Conservation (phyloP, 2,113 vertebrate genomes). For the Podarcis muralis region DNA sequence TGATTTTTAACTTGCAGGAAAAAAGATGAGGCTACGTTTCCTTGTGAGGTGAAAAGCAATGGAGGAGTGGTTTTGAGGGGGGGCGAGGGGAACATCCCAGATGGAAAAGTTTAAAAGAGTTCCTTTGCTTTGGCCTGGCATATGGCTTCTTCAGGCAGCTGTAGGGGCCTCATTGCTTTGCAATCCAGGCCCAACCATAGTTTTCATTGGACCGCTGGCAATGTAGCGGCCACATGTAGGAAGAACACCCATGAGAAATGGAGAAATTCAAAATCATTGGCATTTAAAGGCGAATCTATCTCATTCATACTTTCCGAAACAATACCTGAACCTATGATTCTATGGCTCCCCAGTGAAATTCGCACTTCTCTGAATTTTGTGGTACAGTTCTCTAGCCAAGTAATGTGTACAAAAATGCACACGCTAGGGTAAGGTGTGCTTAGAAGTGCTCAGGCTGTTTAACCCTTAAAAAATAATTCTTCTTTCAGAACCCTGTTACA, state of each 20-base stretch:
- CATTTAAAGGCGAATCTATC: no score
- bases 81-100: neutral
- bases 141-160: neutral
- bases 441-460: neutral
- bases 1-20: neutral
- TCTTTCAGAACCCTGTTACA: conserved; percentile 89
- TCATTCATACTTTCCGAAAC: no score
- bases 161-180: no score
- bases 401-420: no score
- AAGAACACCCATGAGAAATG: no score
- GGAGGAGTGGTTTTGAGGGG: neutral
- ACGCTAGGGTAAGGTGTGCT: no score
- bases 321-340: no score
- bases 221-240: no score
- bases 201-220: no score
- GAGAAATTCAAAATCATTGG: no score
- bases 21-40: neutral
- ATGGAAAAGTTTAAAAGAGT: neutral
- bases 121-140: neutral
- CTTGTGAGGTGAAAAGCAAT: neutral
- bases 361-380: neutral
- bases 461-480: neutral
- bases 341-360: neutral
- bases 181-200: no score
- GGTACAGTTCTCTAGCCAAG: neutral